Conservation (phyloP, 2,888 invertebrate genomes). For the Pandemis cinnamomeana region DNA sequence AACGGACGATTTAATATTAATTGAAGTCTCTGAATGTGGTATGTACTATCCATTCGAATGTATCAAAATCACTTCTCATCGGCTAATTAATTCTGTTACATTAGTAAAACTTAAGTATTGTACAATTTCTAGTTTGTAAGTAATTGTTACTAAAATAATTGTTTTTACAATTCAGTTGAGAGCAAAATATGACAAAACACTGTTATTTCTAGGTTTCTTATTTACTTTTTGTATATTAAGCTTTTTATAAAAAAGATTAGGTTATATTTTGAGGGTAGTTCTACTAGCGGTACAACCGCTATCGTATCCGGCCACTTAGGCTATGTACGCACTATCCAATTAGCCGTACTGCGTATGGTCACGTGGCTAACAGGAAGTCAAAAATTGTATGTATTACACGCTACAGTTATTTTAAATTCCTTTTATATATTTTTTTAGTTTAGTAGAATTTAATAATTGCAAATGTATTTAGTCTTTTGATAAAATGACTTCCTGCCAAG, state of each 20-base stretch:
- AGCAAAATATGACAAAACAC: slow-evolving; percentile 35
- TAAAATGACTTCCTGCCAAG: no score
- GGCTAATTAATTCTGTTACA: slow-evolving; percentile 7
- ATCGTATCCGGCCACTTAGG: no score
- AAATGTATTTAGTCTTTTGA: no score
- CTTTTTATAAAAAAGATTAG: background rate
- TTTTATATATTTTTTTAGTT: no score
- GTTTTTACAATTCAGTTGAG: slow-evolving; percentile 25
- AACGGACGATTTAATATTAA: background rate
- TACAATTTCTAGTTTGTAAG: slow-evolving; percentile 25
- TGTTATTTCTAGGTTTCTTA: slow-evolving; percentile 15
- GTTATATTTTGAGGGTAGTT: background rate
- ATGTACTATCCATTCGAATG: background rate
- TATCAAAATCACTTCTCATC: background rate
- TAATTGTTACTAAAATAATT: slow-evolving; percentile 25
- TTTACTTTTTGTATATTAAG: slow-evolving; percentile 6
- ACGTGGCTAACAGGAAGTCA: no score
- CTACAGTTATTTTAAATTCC: no score
- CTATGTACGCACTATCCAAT: no score
- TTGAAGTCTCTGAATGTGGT: background rate
- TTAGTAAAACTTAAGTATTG: slow-evolving; percentile 15
- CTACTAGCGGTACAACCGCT: no score
- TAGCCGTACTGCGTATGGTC: no score
- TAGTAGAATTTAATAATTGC: no score
- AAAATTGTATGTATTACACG: no score